These are phyloP conservation scores for Podotricha telesiphe DNA, from an alignment of 2,888 invertebrate species.

Conservation along the genomic window DNA sequence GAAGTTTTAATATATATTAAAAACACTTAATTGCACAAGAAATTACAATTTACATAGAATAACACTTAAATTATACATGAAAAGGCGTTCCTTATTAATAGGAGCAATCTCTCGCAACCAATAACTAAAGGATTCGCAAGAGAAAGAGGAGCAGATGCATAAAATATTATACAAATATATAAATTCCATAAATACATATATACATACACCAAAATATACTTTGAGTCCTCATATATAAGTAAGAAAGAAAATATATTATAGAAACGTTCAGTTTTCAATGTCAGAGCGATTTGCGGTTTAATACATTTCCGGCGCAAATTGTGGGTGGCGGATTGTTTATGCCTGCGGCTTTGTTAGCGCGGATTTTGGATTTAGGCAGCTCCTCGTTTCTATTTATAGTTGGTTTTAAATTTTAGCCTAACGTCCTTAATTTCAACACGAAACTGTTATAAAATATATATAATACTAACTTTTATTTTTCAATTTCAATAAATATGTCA, in stretches of 20 bases:
- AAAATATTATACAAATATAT: too few species aligned
- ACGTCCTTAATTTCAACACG: not conserved
- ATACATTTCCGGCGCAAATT: constrained; percentile 32
- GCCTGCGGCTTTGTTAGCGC: constrained; percentile 32
- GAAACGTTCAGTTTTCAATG: constrained; percentile 18
- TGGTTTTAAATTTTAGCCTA: not conserved
- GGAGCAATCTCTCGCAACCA: too few species aligned
- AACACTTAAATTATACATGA: too few species aligned
- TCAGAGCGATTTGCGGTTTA: constrained; percentile 31
- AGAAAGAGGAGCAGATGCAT: too few species aligned
- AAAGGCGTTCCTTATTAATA: too few species aligned
- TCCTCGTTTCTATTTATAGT: constrained; percentile 21
- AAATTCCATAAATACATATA: too few species aligned
- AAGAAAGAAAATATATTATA: not conserved
- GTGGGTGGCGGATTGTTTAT: constrained; percentile 31
- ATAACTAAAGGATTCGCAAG: too few species aligned
- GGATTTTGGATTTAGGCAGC: constrained; percentile 28
- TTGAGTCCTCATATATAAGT: not conserved
- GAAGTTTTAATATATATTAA: not conserved
- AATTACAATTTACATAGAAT: too few species aligned
- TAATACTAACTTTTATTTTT: not conserved
- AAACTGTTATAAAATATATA: not conserved
- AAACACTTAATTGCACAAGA: too few species aligned
- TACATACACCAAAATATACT: too few species aligned
- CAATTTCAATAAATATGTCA: not conserved